These are phyloP conservation scores for Paralichthys olivaceus DNA, from an alignment of 2,113 vertebrate species.

Conservation along the genomic window DNA sequence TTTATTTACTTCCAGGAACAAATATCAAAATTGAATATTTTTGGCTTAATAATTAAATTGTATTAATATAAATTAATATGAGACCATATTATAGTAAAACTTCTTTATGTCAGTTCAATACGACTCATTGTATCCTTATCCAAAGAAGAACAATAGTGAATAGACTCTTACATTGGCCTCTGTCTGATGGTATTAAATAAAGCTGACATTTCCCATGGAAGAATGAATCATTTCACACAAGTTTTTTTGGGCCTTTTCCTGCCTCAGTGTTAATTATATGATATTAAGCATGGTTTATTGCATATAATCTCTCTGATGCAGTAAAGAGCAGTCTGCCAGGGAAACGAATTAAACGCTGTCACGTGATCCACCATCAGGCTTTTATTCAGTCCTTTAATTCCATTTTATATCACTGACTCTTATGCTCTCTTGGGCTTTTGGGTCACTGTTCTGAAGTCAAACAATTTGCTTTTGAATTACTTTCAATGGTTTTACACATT, in stretches of 20 bases:
- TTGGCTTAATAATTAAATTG: no score
- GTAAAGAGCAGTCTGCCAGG: constrained; percentile 67
- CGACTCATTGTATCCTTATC: constrained; percentile 4
- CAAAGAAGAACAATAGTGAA: constrained; percentile 29
- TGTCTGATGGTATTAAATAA: constrained; percentile 60
- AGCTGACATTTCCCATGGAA: constrained; percentile 75
- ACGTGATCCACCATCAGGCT: constrained; percentile 60
- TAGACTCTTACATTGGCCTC: constrained; percentile 20
- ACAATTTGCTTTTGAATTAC: constrained; percentile 21
- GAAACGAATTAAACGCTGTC: constrained; percentile 70
- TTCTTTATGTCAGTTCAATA: not conserved
- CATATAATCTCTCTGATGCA: constrained; percentile 79
- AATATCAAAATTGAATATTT: no score
- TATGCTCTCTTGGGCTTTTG: constrained; percentile 18
- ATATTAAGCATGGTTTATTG: constrained; percentile 81
- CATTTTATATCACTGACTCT: constrained; percentile 48
- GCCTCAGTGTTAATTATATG: constrained; percentile 77
- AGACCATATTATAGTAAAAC: not conserved
- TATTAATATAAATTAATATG: no score
- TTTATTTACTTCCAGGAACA: not conserved
- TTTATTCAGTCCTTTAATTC: constrained; percentile 56
- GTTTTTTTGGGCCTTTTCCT: constrained; percentile 50
- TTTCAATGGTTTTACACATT: not conserved
- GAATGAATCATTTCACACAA: constrained; percentile 70
- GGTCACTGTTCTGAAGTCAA: constrained; percentile 37